Evolutionary conservation across 2,113 vertebrate genomes (phyloP).

Genomic region (Glaucomys volans): DNA sequence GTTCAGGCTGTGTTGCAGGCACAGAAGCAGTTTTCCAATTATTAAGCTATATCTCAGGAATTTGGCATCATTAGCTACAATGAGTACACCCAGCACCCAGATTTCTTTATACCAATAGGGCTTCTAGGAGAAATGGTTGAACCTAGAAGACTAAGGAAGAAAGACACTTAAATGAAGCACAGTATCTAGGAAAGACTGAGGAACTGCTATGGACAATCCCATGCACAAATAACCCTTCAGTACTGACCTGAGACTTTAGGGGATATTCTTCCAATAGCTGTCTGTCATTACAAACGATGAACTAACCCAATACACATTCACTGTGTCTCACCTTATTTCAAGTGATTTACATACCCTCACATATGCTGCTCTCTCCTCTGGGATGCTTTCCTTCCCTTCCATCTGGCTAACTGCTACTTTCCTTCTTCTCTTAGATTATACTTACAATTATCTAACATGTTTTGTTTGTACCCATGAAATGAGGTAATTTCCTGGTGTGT

Average conservation of each 20-base stretch:
- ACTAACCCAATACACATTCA: neutral
- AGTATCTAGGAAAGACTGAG: neutral
- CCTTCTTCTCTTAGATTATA: neutral
- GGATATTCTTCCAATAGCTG: neutral
- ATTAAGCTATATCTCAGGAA: neutral
- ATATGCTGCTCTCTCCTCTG: neutral
- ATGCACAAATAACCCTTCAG: neutral
- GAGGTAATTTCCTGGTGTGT: neutral
- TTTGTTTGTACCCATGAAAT: neutral
- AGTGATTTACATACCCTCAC: neutral
- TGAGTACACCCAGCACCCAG: neutral
- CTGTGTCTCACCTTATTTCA: neutral
- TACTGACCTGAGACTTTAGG: neutral
- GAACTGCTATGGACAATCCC: neutral
- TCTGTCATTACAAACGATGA: neutral
- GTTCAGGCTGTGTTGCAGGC: neutral
- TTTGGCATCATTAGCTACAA: neutral
- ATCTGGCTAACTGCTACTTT: neutral
- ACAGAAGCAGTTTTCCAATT: neutral
- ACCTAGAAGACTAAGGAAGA: neutral
- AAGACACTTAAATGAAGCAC: neutral
- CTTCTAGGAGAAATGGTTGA: neutral
- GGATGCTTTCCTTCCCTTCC: neutral
- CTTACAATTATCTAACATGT: neutral
- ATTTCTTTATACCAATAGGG: neutral